phyloP scores from a whole-genome alignment of 2,113 vertebrate genomes.

The Elaphurus davidianus region DNA sequence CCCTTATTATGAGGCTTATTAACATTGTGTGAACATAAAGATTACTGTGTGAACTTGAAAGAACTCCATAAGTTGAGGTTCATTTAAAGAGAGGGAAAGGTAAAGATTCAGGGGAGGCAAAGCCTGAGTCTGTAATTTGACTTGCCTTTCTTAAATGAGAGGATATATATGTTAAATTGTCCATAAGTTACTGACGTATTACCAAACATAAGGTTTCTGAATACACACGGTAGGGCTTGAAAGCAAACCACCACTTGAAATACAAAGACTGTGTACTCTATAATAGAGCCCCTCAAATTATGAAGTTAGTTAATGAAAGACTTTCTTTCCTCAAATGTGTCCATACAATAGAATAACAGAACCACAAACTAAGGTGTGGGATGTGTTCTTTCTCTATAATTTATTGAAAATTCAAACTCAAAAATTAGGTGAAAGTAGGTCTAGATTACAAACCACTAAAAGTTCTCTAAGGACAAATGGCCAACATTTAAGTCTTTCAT shows the following conservation, averaged over 20 bases:
- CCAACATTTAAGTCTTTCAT: not conserved
- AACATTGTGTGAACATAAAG: constrained; percentile 2
- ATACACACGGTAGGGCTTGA: not conserved
- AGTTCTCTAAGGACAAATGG: not conserved
- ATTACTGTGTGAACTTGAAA: constrained; percentile 40
- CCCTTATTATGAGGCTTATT: constrained; percentile 7
- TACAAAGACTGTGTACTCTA: not conserved
- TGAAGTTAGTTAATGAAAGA: constrained; percentile 7
- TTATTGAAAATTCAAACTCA: constrained; percentile 39
- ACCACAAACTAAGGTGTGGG: not conserved
- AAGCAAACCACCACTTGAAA: constrained; percentile 40
- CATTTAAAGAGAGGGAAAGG: not conserved
- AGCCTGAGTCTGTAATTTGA: constrained; percentile 24
- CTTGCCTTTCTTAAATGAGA: not conserved
- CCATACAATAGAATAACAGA: constrained; percentile 1
- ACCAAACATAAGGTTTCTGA: constrained; percentile 9
- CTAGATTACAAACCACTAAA: not conserved
- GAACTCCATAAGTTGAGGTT: not conserved
- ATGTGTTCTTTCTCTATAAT: constrained; percentile 12
- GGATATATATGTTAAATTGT: not conserved
- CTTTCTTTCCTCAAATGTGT: not conserved
- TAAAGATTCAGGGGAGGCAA: not conserved
- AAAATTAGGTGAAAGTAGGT: not conserved
- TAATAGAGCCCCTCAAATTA: not conserved
- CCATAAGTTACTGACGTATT: not conserved